These are phyloP conservation scores for Helicoverpa armigera DNA, from an alignment of 1,140 invertebrate genomes.

Conservation along the genomic window DNA sequence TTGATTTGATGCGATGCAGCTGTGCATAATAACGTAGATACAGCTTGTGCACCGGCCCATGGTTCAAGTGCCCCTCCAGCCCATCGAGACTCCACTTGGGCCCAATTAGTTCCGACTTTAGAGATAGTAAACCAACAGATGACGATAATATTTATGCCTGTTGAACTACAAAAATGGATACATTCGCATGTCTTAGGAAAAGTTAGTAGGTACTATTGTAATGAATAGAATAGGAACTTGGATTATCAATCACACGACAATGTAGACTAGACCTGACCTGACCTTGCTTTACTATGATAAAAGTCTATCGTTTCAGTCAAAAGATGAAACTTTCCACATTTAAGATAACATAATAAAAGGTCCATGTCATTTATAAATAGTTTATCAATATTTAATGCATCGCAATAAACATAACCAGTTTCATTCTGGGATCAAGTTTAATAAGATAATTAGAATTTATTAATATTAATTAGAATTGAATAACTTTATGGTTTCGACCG, in stretches of 20 bases:
- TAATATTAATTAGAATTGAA: background rate
- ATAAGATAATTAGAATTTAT: conserved; percentile 2
- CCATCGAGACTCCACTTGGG: conserved; percentile 72
- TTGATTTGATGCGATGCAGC: conserved; percentile 73
- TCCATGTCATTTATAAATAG: conserved; percentile 34
- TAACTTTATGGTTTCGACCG: background rate
- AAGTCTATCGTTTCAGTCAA: background rate
- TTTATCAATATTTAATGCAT: conserved; percentile 31
- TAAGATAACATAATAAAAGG: conserved; percentile 19
- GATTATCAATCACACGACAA: conserved; percentile 5
- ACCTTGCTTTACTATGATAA: background rate
- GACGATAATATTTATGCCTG: conserved; percentile 28
- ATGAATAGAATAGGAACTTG: background rate
- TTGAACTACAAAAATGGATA: conserved; percentile 3
- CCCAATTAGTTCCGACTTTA: conserved; percentile 69
- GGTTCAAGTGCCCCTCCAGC: conserved; percentile 69
- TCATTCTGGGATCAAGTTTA: background rate
- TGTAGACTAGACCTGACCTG: conserved; percentile 5
- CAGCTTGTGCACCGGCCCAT: conserved; percentile 42
- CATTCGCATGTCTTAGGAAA: conserved; percentile 8
- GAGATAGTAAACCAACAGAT: conserved; percentile 47
- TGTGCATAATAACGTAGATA: conserved; percentile 55
- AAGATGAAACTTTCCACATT: conserved; percentile 28
- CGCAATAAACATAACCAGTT: conserved; percentile 3
- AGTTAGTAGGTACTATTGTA: background rate